Evolutionary conservation across 2,888 invertebrate genomes (phyloP), one percentile per base, ranked within the genome.

Genomic region (Cataglyphis rosenhaueri): DNA sequence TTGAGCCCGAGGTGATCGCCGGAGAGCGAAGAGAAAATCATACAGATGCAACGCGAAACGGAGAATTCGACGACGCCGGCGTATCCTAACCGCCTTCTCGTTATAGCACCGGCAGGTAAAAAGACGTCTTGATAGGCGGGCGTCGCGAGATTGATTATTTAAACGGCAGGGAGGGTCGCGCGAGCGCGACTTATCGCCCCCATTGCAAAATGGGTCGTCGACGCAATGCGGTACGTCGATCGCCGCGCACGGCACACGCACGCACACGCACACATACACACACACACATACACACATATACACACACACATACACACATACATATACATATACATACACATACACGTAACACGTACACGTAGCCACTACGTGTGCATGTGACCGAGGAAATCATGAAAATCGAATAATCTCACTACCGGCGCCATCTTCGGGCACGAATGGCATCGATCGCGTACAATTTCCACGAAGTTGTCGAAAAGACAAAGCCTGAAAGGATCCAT

Each of bases 171-270:
- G 41, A 62, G 41, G 78, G 59, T 12, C 59, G 44, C 44, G 85
- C 87, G 89, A 83, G 91, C 86, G 87, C 88, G 86, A 90, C 87
- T 92, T 89, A 85, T 86, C 88, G 89, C 89, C 91, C 88, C 85
- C 89, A 87, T 89, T 89, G 90, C 88, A 92, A 92, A 92, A 92
- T 93, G 91, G 93, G 93, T 93, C 93, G 92, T 85, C 92, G 92
- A 93, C 93, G 93, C 93, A 93, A 92, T 93, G 93, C 93, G 90
- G 93, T 92, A 90, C 88, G 88, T 89, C 87, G 88, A 87, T 89
- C 87, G 88, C 86, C 84, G 76, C 75, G 70, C 62, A 61, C 29
- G 74, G 66, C 81, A 81, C 65, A 52, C 81, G 74, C 35, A 52
- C 73, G 61, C 65, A 18, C 59, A 35, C 59, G 44, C 74, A 74